Conservation (phyloP, 2,797 vertebrate species). For the Rhabdomys pumilio region DNA sequence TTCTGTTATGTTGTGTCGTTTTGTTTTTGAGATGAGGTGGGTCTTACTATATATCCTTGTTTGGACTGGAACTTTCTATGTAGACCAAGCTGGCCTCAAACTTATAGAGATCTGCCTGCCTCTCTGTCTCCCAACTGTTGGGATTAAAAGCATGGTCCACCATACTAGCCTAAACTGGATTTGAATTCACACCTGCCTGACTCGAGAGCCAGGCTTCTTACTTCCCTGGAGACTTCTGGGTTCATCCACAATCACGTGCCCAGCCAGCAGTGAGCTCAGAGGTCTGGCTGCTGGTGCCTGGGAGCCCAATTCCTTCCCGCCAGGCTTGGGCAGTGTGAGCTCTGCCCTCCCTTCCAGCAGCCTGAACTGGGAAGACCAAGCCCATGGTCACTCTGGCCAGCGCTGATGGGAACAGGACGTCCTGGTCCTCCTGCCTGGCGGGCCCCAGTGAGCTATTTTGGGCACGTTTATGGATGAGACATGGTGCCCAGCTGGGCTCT, state of each 20-base stretch:
- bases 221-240: fast-evolving
- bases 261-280: fast-evolving
- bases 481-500: slow-evolving; percentile 73
- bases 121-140: not conserved
- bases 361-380: slow-evolving; percentile 75
- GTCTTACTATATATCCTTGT: not conserved
- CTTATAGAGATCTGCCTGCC: not conserved
- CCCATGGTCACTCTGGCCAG: slow-evolving; percentile 73
- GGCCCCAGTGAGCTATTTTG: slow-evolving; percentile 76
- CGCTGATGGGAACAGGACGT: slow-evolving; percentile 84
- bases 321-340: slow-evolving; percentile 32
- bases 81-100: not conserved
- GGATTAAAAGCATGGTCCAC: not conserved
- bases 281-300: not conserved
- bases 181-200: not conserved
- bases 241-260: not conserved
- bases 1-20: not conserved
- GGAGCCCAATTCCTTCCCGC: not conserved
- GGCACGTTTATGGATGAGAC: slow-evolving; percentile 81
- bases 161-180: not conserved
- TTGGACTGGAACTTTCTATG: not conserved
- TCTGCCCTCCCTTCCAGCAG: slow-evolving; percentile 57
- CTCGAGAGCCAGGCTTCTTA: not conserved
- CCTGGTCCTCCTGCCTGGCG: slow-evolving; percentile 77
- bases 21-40: not conserved